Percentiles rank a stretch among this genome's conserved stretches.
Evolutionary conservation across 2,888 invertebrate species (phyloP).

Genomic region (Sesia apiformis): DNA sequence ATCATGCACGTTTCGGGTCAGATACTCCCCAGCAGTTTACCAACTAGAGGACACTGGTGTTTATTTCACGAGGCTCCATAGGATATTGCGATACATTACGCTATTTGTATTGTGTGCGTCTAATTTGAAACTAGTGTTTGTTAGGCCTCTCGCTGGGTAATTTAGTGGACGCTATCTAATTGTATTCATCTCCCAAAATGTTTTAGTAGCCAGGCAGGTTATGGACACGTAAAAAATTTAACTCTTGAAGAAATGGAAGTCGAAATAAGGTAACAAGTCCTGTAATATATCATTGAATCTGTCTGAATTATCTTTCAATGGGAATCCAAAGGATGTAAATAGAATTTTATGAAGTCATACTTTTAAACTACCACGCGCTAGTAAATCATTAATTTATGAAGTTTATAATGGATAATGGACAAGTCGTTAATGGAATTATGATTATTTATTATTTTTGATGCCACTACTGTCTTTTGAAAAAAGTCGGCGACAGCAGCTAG

Average conservation of each 20-base stretch:
- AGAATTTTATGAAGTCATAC: background rate
- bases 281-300: background rate
- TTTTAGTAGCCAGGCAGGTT: too few species aligned
- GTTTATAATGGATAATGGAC: background rate
- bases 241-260: too few species aligned
- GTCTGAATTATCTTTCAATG: background rate
- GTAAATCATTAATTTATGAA: background rate
- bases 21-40: constrained; percentile 6
- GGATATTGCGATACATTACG: background rate
- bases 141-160: background rate
- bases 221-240: too few species aligned
- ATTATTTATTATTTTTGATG: background rate
- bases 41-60: constrained; percentile 5
- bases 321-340: background rate
- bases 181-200: too few species aligned
- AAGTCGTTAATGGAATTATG: background rate
- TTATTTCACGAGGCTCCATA: background rate
- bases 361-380: background rate
- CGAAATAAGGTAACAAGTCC: too few species aligned
- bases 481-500: too few species aligned
- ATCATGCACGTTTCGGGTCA: constrained; percentile 3
- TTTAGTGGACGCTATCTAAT: too few species aligned
- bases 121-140: background rate
- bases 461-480: too few species aligned
- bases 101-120: background rate